Evolutionary conservation across 2,888 invertebrate species (phyloP), one percentile per base, ranked within the genome.

Genomic region (Conops quadrifasciatus): DNA sequence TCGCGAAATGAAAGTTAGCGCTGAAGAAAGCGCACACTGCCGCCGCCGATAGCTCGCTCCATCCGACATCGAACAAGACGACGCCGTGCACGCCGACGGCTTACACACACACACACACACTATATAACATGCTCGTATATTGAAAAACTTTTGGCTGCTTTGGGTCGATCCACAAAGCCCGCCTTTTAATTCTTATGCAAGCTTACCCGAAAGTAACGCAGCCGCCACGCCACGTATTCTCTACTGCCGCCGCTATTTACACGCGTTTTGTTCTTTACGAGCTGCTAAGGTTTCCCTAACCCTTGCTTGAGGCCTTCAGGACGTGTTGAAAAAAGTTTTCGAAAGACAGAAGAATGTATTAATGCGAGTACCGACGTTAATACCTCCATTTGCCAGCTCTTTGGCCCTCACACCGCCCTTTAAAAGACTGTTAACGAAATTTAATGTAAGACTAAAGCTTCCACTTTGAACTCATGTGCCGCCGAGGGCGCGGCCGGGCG

Each of bases 111-210:
- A n/a, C n/a, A n/a, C n/a, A n/a, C n/a, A n/a, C n/a, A n/a, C n/a
- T n/a, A n/a, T n/a, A n/a, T n/a, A n/a, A n/a, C n/a, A n/a, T n/a
- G n/a, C n/a, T n/a, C n/a, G n/a, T 80, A 80, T 80, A 81, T 81
- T 82, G 78, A 80, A 77, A 81, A 82, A 81, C 78, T 81, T 82
- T 77, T 80, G 75, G 77, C 80, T 80, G 79, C 80, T 80, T 81
- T 78, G 36, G 26, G 43, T 15, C 19, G 36, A 19, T 36, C n/a
- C 43, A 43, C 21, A 19, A 45, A 66, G 47, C 56, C 56, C 36
- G 9, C 2, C 26, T 58, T 24, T 28, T 58, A 15, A 28, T 28
- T 58, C 53, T n/a, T 21, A 56, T 13, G 28, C 58, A 58, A 58
- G 49, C 15, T 4, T 36, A 36, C 36, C 36, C 9, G 9, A 36